These are phyloP conservation scores for Xenotilapia flavipinnis DNA, from an alignment of 2,113 vertebrate genomes.

Conservation along the genomic window DNA sequence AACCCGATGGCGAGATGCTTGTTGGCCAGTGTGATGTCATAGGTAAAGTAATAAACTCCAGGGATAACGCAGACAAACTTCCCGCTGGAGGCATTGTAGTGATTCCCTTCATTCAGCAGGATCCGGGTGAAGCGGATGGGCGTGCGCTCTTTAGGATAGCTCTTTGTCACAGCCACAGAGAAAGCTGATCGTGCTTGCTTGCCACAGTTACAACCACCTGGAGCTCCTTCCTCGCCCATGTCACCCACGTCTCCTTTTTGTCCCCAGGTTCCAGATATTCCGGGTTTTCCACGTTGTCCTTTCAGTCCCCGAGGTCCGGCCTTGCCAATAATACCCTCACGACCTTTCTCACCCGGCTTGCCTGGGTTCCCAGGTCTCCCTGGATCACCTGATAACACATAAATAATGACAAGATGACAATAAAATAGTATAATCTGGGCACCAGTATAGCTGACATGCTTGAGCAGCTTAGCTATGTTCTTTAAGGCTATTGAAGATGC, in stretches of 20 bases:
- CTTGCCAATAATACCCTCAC: conserved; percentile 81
- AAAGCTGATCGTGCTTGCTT: conserved; percentile 83
- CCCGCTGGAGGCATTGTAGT: conserved; percentile 87
- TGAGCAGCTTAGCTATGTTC: not conserved
- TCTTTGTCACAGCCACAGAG: conserved; percentile 89
- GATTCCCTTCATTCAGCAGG: conserved; percentile 89
- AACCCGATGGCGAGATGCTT: conserved; percentile 95
- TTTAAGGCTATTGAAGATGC: not conserved
- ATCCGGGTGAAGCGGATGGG: conserved; percentile 94
- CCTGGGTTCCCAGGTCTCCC: conserved; percentile 84
- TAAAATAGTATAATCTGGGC: not conserved
- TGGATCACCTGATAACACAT: conserved; percentile 49
- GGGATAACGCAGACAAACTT: conserved; percentile 90
- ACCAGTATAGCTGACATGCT: not conserved
- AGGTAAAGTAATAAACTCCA: conserved; percentile 93
- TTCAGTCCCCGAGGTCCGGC: conserved; percentile 85
- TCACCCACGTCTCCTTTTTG: conserved; percentile 81
- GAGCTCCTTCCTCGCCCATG: conserved; percentile 72
- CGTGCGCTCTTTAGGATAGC: conserved; percentile 87
- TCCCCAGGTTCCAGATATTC: conserved; percentile 71
- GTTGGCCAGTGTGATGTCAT: conserved; percentile 93
- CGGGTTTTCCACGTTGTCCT: conserved; percentile 75
- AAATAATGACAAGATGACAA: not conserved
- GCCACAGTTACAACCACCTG: conserved; percentile 83
- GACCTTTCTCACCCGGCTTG: conserved; percentile 83